Conservation (phyloP, 2,888 invertebrate species). For the Heliconius erato region DNA sequence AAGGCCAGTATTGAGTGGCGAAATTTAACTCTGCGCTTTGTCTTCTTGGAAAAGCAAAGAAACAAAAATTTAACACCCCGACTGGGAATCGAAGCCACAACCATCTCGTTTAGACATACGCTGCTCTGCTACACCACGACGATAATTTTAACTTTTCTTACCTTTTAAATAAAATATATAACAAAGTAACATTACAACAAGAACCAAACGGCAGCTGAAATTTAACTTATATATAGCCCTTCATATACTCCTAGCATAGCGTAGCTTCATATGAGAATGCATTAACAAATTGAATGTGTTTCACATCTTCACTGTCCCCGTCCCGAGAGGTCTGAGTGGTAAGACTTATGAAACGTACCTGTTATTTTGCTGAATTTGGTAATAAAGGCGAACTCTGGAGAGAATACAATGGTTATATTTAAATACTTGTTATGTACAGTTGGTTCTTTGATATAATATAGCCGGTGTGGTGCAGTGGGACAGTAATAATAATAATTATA, state of each 20-base stretch:
- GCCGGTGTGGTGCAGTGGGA: background rate
- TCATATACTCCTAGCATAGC: background rate
- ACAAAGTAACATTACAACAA: background rate
- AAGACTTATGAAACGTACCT: constrained; percentile 20
- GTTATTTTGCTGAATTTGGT: constrained; percentile 11
- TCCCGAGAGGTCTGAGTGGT: constrained; percentile 19
- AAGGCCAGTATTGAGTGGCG: too few species aligned
- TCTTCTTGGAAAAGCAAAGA: background rate
- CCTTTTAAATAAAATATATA: background rate
- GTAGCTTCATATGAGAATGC: constrained; percentile 33
- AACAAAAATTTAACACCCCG: background rate
- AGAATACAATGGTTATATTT: background rate
- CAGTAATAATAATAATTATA: too few species aligned
- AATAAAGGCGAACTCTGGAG: constrained; percentile 4
- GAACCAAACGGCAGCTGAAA: background rate
- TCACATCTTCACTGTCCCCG: background rate
- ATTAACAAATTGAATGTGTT: constrained; percentile 31
- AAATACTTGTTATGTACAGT: background rate
- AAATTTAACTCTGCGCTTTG: background rate
- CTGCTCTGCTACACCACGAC: too few species aligned
- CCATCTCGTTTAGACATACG: background rate
- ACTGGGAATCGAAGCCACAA: background rate
- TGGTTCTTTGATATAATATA: background rate
- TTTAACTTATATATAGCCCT: constrained; percentile 10
- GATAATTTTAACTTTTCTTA: background rate